A percentile compares a stretch with the other conserved stretches of the same genome.
Evolutionary conservation across 2,888 invertebrate genomes (phyloP).

Genomic region (Lasioglossum morio): DNA sequence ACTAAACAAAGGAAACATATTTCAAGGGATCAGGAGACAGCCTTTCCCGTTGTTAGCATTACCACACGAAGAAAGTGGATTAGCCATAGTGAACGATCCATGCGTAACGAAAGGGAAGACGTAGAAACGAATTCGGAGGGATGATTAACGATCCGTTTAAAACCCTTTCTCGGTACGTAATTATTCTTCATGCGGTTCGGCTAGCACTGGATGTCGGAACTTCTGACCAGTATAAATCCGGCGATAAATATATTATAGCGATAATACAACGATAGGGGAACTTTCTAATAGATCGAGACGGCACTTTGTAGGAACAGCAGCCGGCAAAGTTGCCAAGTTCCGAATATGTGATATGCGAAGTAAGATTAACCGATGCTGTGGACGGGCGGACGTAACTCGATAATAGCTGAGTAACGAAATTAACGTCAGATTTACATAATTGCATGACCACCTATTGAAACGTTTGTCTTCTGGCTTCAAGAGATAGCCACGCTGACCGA

Average conservation of each 20-base stretch:
- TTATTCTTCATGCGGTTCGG: constrained; percentile 38
- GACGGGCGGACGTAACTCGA: constrained; percentile 23
- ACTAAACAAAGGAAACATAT: constrained; percentile 2
- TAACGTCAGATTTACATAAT: constrained; percentile 51
- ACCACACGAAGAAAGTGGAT: constrained; percentile 32
- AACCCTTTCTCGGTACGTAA: constrained; percentile 40
- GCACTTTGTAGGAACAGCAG: constrained; percentile 36
- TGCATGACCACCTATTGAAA: constrained; percentile 32
- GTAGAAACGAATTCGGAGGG: constrained; percentile 19
- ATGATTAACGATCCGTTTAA: constrained; percentile 62
- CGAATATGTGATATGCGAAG: constrained; percentile 29
- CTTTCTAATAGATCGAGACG: constrained; percentile 59
- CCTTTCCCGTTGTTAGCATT: constrained; percentile 34
- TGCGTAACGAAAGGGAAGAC: constrained; percentile 14
- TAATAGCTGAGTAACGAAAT: constrained; percentile 48
- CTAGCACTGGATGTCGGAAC: constrained; percentile 14
- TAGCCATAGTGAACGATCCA: constrained; percentile 30
- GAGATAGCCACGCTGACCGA: constrained; percentile 34
- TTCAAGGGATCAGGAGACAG: constrained; percentile 29
- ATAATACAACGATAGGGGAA: constrained; percentile 53
- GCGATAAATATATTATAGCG: constrained; percentile 54
- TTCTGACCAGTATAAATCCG: constrained; percentile 45
- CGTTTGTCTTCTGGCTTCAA: constrained; percentile 40
- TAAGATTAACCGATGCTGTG: constrained; percentile 44
- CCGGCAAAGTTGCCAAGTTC: constrained; percentile 52